Conservation (phyloP, 2,113 vertebrate species). For the Oryzias celebensis region DNA sequence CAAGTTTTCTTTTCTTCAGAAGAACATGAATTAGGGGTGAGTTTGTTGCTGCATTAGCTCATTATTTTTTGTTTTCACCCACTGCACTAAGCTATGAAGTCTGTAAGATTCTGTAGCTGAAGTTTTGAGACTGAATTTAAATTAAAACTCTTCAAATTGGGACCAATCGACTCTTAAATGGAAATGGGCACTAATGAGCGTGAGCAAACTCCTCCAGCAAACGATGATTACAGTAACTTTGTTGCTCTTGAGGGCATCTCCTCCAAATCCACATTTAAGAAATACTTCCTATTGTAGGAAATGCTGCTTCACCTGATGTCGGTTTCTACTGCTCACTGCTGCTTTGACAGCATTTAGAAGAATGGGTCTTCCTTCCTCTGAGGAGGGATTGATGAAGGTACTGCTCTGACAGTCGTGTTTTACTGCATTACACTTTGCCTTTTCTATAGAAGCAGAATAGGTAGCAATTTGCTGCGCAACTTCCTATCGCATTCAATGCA, state of each 20-base stretch:
- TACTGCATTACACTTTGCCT: not conserved
- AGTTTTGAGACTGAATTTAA: slow-evolving; percentile 39
- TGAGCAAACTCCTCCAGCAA: slow-evolving; percentile 25
- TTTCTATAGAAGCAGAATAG: slow-evolving; percentile 1
- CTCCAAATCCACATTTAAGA: slow-evolving; percentile 17
- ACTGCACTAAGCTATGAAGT: slow-evolving; percentile 37
- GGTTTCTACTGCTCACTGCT: slow-evolving; percentile 32
- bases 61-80: slow-evolving; percentile 56
- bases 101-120: slow-evolving; percentile 29
- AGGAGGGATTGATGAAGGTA: slow-evolving; percentile 11
- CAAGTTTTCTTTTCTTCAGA: too few relatives aligned
- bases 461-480: slow-evolving; percentile 25
- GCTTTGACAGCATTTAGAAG: slow-evolving; percentile 19
- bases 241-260: slow-evolving; percentile 20
- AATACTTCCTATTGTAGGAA: slow-evolving; percentile 27
- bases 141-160: slow-evolving; percentile 42
- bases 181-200: slow-evolving; percentile 50
- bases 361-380: slow-evolving; percentile 7
- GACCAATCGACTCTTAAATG: slow-evolving; percentile 45
- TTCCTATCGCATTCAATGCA: slow-evolving; percentile 18
- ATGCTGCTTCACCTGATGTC: slow-evolving; percentile 32
- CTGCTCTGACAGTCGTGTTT: slow-evolving; percentile 12
- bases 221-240: slow-evolving; percentile 22
- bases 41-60: slow-evolving; percentile 38
- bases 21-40: not conserved